phyloP scores from a whole-genome alignment of 2,888 invertebrate genomes.

The Meteorus cinctellus region DNA sequence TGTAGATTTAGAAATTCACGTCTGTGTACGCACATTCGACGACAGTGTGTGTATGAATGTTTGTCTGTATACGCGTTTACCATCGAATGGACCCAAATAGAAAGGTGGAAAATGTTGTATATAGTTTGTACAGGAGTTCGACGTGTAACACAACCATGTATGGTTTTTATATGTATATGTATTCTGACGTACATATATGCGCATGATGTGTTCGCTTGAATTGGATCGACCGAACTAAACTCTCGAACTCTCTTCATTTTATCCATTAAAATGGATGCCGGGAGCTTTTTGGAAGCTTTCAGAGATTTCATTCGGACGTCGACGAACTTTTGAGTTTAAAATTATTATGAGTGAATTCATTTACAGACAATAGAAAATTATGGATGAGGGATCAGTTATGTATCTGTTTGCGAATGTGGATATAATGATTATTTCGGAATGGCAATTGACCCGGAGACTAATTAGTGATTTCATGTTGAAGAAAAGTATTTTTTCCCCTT shows the following conservation, averaged over 20 bases:
- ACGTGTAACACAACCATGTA: not conserved
- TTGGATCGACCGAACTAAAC: conserved; percentile 1
- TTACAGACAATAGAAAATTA: conserved; percentile 9
- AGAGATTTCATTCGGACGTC: not conserved
- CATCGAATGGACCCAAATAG: not conserved
- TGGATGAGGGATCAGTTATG: not conserved
- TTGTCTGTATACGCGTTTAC: not conserved
- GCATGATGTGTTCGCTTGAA: not conserved
- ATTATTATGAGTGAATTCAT: conserved; percentile 23
- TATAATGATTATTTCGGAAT: not conserved
- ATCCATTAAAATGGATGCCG: conserved; percentile 60
- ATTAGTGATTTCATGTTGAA: too few relatives aligned
- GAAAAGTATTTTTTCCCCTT: too few relatives aligned
- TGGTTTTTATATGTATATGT: not conserved
- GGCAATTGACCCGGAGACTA: too few relatives aligned
- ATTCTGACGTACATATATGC: not conserved
- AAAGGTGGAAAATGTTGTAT: conserved; percentile 19
- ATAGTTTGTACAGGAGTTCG: not conserved
- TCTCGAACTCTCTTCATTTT: conserved; percentile 17
- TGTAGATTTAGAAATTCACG: not conserved
- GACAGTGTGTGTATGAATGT: not conserved
- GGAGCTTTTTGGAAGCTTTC: conserved; percentile 54
- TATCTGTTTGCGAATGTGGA: not conserved
- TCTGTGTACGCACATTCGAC: not conserved
- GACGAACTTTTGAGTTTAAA: conserved; percentile 5